phyloP scores from a whole-genome alignment of 2,888 invertebrate genomes.

The Thelaira solivaga region DNA sequence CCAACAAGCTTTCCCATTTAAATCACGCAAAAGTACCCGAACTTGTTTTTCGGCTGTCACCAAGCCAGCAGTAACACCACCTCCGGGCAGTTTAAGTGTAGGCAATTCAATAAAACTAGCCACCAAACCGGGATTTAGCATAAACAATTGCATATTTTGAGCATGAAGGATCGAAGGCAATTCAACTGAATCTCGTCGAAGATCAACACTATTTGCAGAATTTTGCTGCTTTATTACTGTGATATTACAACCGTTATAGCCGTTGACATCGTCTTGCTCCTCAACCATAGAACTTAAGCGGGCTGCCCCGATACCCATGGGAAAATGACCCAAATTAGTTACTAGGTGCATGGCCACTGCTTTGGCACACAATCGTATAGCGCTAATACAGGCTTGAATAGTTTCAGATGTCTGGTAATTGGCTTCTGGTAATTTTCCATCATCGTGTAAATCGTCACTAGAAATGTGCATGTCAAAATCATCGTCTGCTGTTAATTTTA shows the following conservation, averaged over 20 bases:
- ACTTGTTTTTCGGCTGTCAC: constrained; percentile 90
- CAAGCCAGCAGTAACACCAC: constrained; percentile 86
- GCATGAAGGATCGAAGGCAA: constrained; percentile 89
- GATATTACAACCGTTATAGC: constrained; percentile 56
- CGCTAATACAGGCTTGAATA: constrained; percentile 78
- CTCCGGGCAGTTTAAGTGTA: constrained; percentile 87
- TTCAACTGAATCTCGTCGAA: constrained; percentile 78
- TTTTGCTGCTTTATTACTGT: constrained; percentile 46
- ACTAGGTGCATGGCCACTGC: constrained; percentile 88
- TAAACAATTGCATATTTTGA: constrained; percentile 90
- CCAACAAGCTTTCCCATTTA: constrained; percentile 97
- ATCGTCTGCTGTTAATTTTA: constrained; percentile 75
- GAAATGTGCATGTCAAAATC: constrained; percentile 76
- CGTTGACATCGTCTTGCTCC: constrained; percentile 90
- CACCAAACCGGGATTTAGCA: constrained; percentile 88
- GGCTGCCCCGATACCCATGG: constrained; percentile 92
- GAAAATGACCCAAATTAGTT: constrained; percentile 95
- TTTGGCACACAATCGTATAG: constrained; percentile 80
- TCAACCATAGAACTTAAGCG: constrained; percentile 92
- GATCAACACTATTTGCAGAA: constrained; percentile 62
- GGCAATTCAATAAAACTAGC: constrained; percentile 94
- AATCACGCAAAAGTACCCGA: constrained; percentile 90
- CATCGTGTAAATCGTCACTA: constrained; percentile 73
- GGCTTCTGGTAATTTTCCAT: constrained; percentile 72
- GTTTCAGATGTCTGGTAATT: constrained; percentile 76